Conservation (phyloP, 2,113 vertebrate species). For the Oreochromis niloticus region DNA sequence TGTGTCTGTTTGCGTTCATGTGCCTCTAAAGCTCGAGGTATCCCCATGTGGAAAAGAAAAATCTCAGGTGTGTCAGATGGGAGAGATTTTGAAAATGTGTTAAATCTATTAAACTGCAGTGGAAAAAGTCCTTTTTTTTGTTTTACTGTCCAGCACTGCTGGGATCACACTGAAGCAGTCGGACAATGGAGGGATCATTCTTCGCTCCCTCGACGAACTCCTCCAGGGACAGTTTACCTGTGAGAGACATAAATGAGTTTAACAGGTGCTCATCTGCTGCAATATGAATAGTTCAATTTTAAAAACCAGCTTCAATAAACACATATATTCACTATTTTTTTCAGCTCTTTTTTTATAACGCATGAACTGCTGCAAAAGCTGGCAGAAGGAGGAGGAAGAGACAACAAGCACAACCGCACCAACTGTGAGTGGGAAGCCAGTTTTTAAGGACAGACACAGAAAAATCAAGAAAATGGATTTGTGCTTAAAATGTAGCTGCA, state of each 20-base stretch:
- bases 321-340: neutral
- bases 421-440: neutral
- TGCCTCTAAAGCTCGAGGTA: slow-evolving; percentile 21
- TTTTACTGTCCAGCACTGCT: slow-evolving; percentile 82
- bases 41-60: neutral
- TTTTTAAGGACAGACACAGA: neutral
- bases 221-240: slow-evolving; percentile 96
- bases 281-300: neutral
- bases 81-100: slow-evolving; percentile 1
- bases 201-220: slow-evolving; percentile 98
- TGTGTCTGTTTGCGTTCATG: neutral
- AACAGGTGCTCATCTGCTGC: neutral
- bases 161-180: slow-evolving; percentile 96
- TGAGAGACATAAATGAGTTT: neutral
- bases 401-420: neutral
- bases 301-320: neutral
- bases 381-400: neutral
- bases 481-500: neutral
- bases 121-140: neutral
- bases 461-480: neutral
- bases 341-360: neutral
- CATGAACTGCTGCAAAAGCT: neutral
- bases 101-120: slow-evolving; percentile 2
- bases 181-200: slow-evolving; percentile 94
- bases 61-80: slow-evolving; percentile 22